Conservation (phyloP, 2,113 vertebrate genomes). For the Phrynosoma platyrhinos region DNA sequence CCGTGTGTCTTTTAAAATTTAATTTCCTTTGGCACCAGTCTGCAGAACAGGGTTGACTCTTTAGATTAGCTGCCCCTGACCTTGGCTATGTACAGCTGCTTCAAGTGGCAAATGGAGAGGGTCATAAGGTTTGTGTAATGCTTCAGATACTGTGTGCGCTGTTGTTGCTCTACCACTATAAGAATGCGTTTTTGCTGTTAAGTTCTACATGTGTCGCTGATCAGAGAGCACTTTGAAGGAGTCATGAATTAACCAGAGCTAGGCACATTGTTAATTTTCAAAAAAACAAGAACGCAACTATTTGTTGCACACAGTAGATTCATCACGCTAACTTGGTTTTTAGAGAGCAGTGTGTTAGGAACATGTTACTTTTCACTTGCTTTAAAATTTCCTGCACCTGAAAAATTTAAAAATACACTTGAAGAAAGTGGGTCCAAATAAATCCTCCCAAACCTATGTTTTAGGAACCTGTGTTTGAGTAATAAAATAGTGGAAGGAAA, state of each 20-base stretch:
- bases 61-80: neutral
- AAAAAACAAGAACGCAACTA: neutral
- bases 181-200: neutral
- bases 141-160: neutral
- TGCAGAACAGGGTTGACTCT: neutral
- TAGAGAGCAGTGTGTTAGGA: neutral
- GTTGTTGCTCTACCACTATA: neutral
- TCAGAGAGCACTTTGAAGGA: neutral
- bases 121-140: neutral
- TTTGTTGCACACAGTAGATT: neutral
- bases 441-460: too few relatives aligned
- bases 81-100: neutral
- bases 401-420: neutral
- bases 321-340: neutral
- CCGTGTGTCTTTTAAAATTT: neutral
- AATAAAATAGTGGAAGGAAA: too few relatives aligned
- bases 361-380: neutral
- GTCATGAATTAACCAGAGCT: neutral
- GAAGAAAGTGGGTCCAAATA: too few relatives aligned
- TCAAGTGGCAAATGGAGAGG: neutral
- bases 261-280: neutral
- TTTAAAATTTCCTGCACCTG: neutral
- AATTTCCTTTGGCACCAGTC: neutral
- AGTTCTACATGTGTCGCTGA: too few relatives aligned
- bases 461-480: too few relatives aligned